A percentile compares a stretch with the other conserved stretches of the same genome.
Evolutionary conservation across 53 echinoderm and acorn worm species (phyloP).

Genomic region (Crossaster papposus): DNA sequence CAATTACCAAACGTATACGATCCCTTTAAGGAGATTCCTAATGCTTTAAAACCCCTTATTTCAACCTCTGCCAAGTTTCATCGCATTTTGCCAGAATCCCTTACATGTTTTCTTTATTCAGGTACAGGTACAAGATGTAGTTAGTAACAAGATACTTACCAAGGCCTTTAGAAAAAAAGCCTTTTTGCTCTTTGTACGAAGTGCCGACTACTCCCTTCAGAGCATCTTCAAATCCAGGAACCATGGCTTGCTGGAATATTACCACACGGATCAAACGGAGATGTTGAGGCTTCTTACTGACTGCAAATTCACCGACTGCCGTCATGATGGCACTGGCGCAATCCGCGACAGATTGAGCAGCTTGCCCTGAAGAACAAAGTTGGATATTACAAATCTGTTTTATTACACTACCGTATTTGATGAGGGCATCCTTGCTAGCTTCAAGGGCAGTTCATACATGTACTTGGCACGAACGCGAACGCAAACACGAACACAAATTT

Average conservation of each 20-base stretch:
- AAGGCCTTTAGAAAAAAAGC: conserved; percentile 4
- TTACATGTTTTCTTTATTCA: background rate
- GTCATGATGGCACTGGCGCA: conserved; percentile 44
- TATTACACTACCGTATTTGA: too few relatives aligned
- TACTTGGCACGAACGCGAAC: too few relatives aligned
- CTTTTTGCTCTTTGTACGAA: conserved; percentile 30
- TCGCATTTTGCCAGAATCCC: too few relatives aligned
- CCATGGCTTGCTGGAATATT: conserved; percentile 55
- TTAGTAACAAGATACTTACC: conserved; percentile 18
- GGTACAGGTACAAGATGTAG: background rate
- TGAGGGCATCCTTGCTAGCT: too few relatives aligned
- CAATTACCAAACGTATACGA: too few relatives aligned
- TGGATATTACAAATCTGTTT: background rate
- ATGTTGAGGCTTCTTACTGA: conserved; percentile 29
- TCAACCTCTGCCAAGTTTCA: too few relatives aligned
- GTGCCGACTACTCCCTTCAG: conserved; percentile 45
- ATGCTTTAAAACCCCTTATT: too few relatives aligned
- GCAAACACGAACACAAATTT: too few relatives aligned
- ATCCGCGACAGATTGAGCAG: conserved; percentile 25
- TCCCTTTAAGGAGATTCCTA: too few relatives aligned
- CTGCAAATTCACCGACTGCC: conserved; percentile 61
- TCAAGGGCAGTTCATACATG: too few relatives aligned
- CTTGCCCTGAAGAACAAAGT: background rate
- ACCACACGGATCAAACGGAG: conserved; percentile 42
- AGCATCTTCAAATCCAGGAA: conserved; percentile 51